Evolutionary conservation across 2,797 vertebrate genomes (phyloP), one percentile per base, ranked within the genome.

Genomic region (Tapera naevia): DNA sequence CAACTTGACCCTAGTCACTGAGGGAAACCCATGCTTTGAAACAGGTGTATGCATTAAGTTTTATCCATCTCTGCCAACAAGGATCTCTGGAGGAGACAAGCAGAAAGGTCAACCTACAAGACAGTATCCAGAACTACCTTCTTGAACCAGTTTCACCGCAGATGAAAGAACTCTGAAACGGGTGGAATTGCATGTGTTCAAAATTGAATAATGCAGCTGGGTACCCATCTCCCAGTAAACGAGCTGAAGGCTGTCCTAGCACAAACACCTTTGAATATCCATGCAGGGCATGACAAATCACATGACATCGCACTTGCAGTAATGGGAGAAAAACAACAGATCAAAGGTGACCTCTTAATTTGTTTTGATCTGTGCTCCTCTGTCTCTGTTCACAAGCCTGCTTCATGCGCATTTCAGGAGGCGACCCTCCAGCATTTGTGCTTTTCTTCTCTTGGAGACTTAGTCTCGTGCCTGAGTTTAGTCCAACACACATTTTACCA

Each of bases 401-500:
- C 46, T 91, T 89, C 3, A 2, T 69, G 72, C 41, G 28, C 13
- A 19, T 94, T 73, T 66, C 92, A 86, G 89, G 58, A 93, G 76
- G 89, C 66, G 32, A 79, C 80, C 19, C 28, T 70, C 73, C 82
- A 80, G 58, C 37, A 1, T 64, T 93, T 76, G 58, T 73, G 70
- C 28, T 86, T 76, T 86, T 86, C 80, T 76, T 91, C 56, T 95
- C 94, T 64, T 22, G 45, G 45, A 92, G 71, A 57, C 66, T 81
- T 73, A 61, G 17, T 76, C 53, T 93, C 53, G 53, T 86, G 71
- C 32, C 65, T 82, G 76, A 70, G 41, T 70, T 69, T 24, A 84
- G 70, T 86, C 76, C 91, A 92, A 86, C 56, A 54, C 25, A 79
- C 88, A 80, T 94, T 95, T 87, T 87, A 78, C 81, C 89, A 92